Percentiles rank a stretch among this genome's conserved stretches.
Evolutionary conservation across 1,140 invertebrate genomes (phyloP).

Genomic region (Akabosia matsudoensis): DNA sequence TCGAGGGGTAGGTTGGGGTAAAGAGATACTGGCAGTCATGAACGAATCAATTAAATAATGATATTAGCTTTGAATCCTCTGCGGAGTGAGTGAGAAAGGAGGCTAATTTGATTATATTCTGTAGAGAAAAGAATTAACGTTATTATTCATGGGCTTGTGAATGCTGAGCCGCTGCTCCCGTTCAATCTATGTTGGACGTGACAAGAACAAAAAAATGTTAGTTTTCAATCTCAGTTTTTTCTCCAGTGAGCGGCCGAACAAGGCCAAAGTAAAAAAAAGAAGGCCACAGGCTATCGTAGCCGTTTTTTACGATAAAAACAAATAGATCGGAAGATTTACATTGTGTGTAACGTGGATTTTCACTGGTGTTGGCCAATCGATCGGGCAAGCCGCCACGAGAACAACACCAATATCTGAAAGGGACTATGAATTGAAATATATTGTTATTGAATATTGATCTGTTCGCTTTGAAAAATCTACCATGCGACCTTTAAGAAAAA

Average conservation of each 20-base stretch:
- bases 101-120: not conserved
- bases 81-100: not conserved
- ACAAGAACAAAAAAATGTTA: too few species aligned
- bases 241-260: too few species aligned
- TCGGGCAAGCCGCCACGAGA: not conserved
- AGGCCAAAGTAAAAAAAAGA: not conserved
- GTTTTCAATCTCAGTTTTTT: too few species aligned
- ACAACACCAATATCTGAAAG: not conserved
- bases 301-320: too few species aligned
- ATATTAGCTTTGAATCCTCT: not conserved
- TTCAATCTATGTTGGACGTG: not conserved
- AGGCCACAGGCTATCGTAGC: not conserved
- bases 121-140: not conserved
- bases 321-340: too few species aligned
- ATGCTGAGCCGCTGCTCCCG: not conserved
- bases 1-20: not conserved
- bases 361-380: not conserved
- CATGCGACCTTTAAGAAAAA: not conserved
- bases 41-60: not conserved
- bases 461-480: not conserved
- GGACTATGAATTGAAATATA: not conserved
- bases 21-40: not conserved
- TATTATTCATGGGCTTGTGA: not conserved
- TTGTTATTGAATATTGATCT: not conserved
- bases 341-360: not conserved